Base-by-base conservation (phyloP, 2,888 invertebrate genomes). In the Plebejus argus region DNA sequence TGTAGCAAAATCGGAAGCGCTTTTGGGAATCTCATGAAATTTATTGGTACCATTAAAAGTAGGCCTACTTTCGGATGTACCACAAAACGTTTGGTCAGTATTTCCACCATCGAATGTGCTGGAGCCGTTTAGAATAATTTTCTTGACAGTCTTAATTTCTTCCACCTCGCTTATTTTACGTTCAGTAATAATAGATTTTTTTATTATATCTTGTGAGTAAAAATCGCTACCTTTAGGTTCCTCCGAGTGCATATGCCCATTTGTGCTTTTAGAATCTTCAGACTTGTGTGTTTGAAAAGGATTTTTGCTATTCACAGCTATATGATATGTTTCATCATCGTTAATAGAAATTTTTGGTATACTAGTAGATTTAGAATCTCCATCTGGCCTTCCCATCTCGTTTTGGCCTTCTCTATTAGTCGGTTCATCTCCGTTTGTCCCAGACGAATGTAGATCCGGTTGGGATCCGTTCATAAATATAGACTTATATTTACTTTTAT, bases 121-220 rank as follows among this genome's bases (percentile, higher is more conserved):
- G 45, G 89, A 87, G 58, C 92, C 94, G 81, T 94, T 94, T 4
- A 94, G 82, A 49, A 91, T 83, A 78, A 93, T 86, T 85, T 91
- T 94, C 84, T 92, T 93, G 80, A 91, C 90, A n/a, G 94, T 94
- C 80, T 91, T 93, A 53, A 94, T 88, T 88, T 94, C 93, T 86
- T 94, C 92, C 10, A 89, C 85, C 86, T 94, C 90, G 81, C 85
- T 93, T 80, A 92, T 87, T 83, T 91, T 89, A 79, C 91, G 90
- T 82, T 94, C 94, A 20, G 90, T 92, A 79, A 94, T 86, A 6
- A 88, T 89, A 2, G 92, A 90, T 78, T 89, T 88, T 79, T 91
- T 90, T 70, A 85, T 88, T 77, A 90, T 86, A 85, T 92, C 91
- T 81, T 92, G 90, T 76, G 87, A 86, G 78, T 86, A 85, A 81